A percentile compares a stretch with the other conserved stretches of the same genome.
These are phyloP conservation scores for Prietella phreatophila DNA, from an alignment of 2,113 vertebrate genomes.

Conservation along the genomic window DNA sequence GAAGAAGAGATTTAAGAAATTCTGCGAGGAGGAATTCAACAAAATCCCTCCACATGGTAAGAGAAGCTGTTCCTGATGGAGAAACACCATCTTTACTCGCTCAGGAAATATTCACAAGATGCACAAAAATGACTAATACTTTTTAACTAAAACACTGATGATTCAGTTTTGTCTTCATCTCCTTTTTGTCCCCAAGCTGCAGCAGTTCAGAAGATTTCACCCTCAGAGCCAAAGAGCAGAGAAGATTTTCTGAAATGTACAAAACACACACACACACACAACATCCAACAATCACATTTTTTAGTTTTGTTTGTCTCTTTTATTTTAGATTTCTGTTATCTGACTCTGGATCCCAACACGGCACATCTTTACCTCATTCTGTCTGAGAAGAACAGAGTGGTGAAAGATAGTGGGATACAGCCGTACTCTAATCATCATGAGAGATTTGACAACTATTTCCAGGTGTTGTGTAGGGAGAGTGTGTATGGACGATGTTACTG, in stretches of 20 bases:
- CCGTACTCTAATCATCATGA: background rate
- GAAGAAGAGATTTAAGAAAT: background rate
- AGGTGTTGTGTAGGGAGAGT: slow-evolving; percentile 5
- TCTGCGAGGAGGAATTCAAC: background rate
- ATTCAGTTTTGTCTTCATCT: background rate
- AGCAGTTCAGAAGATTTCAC: background rate
- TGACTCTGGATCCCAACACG: slow-evolving; percentile 1
- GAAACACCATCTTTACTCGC: background rate
- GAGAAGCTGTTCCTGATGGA: background rate
- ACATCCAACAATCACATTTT: background rate
- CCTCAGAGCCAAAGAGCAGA: background rate
- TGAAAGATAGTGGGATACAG: background rate
- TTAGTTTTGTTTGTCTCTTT: background rate
- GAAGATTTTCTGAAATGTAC: slow-evolving; percentile 15
- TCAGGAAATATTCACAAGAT: background rate
- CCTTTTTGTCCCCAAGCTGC: background rate
- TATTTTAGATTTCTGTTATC: background rate
- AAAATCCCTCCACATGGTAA: slow-evolving; percentile 1
- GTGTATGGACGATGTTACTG: background rate
- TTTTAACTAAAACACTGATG: background rate
- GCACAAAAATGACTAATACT: background rate
- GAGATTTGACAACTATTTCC: background rate
- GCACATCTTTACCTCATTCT: background rate
- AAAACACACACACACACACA: background rate
- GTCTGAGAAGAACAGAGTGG: background rate